These are phyloP conservation scores for Notarius lentiginosus DNA, from an alignment of 2,113 vertebrate genomes.

Conservation along the genomic window DNA sequence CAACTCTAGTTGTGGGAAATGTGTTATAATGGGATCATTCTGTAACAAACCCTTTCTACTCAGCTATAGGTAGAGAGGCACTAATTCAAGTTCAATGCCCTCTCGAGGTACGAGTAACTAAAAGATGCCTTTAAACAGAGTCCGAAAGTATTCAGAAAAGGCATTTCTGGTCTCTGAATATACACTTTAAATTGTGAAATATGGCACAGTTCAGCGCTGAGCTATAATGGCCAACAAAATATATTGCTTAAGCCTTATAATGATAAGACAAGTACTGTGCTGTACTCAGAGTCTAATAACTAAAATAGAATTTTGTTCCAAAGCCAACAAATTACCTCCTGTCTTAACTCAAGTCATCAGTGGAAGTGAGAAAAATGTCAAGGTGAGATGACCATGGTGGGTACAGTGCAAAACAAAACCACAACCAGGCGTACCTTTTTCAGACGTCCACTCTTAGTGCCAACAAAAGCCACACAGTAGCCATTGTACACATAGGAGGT, in stretches of 20 bases:
- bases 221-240: conserved; percentile 2
- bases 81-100: conserved; percentile 70
- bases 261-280: background rate
- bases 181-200: conserved; percentile 42
- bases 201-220: background rate
- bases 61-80: conserved; percentile 56
- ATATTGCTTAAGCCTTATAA: background rate
- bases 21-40: conserved; percentile 52
- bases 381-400: background rate
- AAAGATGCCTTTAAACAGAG: conserved; percentile 51
- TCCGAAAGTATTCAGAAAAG: conserved; percentile 53
- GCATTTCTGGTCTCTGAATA: conserved; percentile 55
- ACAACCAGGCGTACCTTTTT: conserved; percentile 84
- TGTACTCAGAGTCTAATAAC: background rate
- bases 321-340: background rate
- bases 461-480: conserved; percentile 94
- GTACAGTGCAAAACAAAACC: background rate
- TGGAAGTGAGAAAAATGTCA: background rate
- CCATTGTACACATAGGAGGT: conserved; percentile 95
- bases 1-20: conserved; percentile 31
- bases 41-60: conserved; percentile 8
- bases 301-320: background rate
- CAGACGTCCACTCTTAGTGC: conserved; percentile 90
- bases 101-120: background rate
- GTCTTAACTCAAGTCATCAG: background rate